Evolutionary conservation across 2,113 vertebrate genomes (phyloP).

Genomic region (Pagrus major): DNA sequence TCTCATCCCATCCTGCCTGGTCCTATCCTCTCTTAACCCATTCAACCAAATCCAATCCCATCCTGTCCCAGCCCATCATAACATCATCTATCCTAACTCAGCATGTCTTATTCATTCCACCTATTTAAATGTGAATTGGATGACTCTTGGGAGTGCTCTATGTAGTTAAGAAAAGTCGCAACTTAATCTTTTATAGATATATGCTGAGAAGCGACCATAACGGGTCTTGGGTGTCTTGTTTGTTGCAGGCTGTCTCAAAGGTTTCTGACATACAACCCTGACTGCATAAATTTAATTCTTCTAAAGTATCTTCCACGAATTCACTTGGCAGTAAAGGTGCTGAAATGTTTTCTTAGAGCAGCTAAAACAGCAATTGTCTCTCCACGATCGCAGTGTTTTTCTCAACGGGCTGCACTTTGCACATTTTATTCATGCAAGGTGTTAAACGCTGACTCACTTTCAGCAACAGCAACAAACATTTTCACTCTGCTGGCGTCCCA

Average conservation of each 20-base stretch:
- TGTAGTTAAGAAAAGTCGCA: not conserved
- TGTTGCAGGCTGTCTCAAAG: not conserved
- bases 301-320: not conserved
- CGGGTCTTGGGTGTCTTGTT: not conserved
- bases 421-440: slow-evolving; percentile 58
- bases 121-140: not conserved
- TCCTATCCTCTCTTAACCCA: too few relatives aligned
- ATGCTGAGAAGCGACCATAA: not conserved
- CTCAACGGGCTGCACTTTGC: slow-evolving; percentile 6
- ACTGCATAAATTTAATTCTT: not conserved
- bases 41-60: too few relatives aligned
- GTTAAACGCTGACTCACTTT: slow-evolving; percentile 62
- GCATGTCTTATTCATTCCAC: not conserved
- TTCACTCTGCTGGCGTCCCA: slow-evolving; percentile 45
- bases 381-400: not conserved
- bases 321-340: slow-evolving; percentile 5
- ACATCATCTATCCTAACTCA: not conserved
- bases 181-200: not conserved
- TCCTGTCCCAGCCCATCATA: not conserved
- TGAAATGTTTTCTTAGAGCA: slow-evolving; percentile 12
- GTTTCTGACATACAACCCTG: not conserved
- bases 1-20: too few relatives aligned
- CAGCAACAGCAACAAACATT: slow-evolving; percentile 54
- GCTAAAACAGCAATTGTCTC: slow-evolving; percentile 11
- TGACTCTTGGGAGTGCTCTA: not conserved